Percentiles rank a stretch among this genome's conserved stretches.
Conservation (phyloP, 2,797 vertebrate genomes). For the Vespertilio murinus region DNA sequence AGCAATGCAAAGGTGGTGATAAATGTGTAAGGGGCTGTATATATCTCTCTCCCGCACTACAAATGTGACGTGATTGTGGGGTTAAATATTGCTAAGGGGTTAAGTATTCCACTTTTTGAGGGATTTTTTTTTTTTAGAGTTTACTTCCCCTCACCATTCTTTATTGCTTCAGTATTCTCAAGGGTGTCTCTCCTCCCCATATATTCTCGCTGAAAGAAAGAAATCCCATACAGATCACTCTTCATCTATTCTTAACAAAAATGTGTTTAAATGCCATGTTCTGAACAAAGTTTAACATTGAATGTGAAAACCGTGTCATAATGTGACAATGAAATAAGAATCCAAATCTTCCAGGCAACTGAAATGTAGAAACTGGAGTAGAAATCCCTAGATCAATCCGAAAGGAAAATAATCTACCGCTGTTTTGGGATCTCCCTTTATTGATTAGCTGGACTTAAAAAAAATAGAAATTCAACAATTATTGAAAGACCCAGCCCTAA, state of each 20-base stretch:
- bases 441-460: conserved; percentile 28
- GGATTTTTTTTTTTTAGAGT: not conserved
- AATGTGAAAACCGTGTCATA: conserved; percentile 37
- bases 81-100: conserved; percentile 41
- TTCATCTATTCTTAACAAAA: conserved; percentile 28
- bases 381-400: not conserved
- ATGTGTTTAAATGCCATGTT: conserved; percentile 31
- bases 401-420: not conserved
- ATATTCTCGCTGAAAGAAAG: not conserved
- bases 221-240: not conserved
- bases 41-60: not conserved
- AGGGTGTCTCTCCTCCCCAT: no score
- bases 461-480: conserved; percentile 35
- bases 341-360: not conserved
- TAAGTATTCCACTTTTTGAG: not conserved
- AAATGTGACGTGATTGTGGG: not conserved
- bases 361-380: not conserved
- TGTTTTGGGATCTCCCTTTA: not conserved
- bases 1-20: conserved; percentile 52
- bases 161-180: not conserved
- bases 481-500: not conserved
- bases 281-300: conserved; percentile 47
- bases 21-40: not conserved
- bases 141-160: not conserved
- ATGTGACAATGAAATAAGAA: conserved; percentile 34